These are phyloP conservation scores for Xenus cinereus DNA, from an alignment of 2,113 vertebrate genomes.

Conservation along the genomic window DNA sequence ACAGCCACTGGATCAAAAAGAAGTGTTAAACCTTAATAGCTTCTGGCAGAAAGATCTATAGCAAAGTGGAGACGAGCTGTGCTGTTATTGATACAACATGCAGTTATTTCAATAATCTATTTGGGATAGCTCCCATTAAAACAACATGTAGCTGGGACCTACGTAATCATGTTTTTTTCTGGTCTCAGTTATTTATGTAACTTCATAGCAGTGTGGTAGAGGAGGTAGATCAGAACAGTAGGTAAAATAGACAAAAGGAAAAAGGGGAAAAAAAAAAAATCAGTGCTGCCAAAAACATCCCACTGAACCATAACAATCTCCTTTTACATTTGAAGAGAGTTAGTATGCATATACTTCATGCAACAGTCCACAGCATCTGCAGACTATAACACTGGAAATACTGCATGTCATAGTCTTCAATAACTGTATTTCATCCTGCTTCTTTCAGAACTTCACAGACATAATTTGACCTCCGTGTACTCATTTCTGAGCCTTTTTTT, in stretches of 20 bases:
- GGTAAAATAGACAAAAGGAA: not conserved
- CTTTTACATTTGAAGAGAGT: not conserved
- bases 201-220: not conserved
- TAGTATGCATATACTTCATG: not conserved
- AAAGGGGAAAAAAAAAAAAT: not conserved
- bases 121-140: not conserved
- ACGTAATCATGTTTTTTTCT: not conserved
- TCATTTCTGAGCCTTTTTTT: not conserved
- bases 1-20: slow-evolving; percentile 20
- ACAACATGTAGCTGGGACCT: not conserved
- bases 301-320: not conserved
- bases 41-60: slow-evolving; percentile 49
- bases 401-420: not conserved
- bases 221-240: not conserved
- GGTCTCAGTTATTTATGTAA: not conserved
- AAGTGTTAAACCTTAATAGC: slow-evolving; percentile 42
- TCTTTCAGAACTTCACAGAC: not conserved
- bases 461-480: not conserved
- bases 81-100: not conserved
- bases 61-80: not conserved
- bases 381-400: not conserved
- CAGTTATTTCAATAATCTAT: slow-evolving; percentile 6
- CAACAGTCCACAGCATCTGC: not conserved
- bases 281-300: not conserved
- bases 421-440: not conserved